phyloP scores from a whole-genome alignment of 2,797 vertebrate genomes.

The Danio jaintianensis region DNA sequence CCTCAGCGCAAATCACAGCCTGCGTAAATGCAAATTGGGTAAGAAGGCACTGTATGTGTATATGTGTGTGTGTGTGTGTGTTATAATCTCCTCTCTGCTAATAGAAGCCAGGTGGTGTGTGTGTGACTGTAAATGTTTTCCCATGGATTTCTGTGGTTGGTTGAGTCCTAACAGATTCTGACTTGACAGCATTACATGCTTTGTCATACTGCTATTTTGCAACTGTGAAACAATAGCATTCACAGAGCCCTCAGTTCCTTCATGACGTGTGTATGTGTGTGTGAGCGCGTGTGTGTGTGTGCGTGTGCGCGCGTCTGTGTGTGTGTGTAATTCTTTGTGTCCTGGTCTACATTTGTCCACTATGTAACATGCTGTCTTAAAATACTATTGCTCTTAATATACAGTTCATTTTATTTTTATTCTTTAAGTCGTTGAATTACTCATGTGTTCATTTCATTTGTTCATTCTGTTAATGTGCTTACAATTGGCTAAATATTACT shows the following conservation, averaged over 20 bases:
- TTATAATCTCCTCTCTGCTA: no score
- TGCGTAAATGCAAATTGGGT: constrained; percentile 44
- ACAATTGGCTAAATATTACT: background rate
- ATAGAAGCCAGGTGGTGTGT: no score
- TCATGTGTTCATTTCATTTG: background rate
- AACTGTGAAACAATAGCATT: constrained; percentile 74
- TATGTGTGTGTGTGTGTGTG: constrained; percentile 42
- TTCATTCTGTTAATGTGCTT: background rate
- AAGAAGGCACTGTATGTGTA: constrained; percentile 34
- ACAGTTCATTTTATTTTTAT: background rate
- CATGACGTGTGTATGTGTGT: background rate
- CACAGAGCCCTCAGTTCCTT: constrained; percentile 57
- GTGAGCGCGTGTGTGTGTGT: no score
- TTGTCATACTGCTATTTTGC: constrained; percentile 72
- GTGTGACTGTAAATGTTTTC: constrained; percentile 71
- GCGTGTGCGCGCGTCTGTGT: background rate
- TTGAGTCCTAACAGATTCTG: constrained; percentile 69
- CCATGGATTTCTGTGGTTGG: constrained; percentile 74
- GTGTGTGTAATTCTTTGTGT: constrained; percentile 23
- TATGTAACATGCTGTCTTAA: constrained; percentile 13
- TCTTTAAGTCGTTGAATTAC: background rate
- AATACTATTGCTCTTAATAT: background rate
- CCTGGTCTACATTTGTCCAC: constrained; percentile 28
- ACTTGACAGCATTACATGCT: constrained; percentile 79
- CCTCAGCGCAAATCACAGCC: constrained; percentile 34